Base-by-base conservation (phyloP, 2,888 invertebrate genomes). In the Pseudococcus jackbeardsleyi region DNA sequence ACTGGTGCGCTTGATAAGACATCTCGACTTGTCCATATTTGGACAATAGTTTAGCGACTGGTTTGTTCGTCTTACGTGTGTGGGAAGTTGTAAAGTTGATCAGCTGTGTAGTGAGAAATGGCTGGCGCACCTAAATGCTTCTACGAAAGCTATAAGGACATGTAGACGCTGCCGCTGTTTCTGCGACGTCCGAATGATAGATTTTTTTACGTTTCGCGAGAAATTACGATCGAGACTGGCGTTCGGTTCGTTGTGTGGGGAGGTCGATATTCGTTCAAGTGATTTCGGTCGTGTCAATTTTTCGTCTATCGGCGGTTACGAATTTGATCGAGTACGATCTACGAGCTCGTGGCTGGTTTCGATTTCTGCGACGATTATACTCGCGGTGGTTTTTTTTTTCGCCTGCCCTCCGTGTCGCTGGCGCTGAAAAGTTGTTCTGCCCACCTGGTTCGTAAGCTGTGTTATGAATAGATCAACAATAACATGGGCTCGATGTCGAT, bases 21-120 rank as follows among this genome's bases (percentile, higher is more conserved):
- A 79, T 79, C 79, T 79, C 39, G 79, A 79, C 42, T 50, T 85
- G 79, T 17, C 87, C 87, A 87, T 87, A 87, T 87, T 87, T 87
- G 87, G 87, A 17, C 50, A 77, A 79, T 19, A 42, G 87, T 87
- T 77, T 33, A 50, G 77, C 26, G 79, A 79, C 87, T 54, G 48
- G 79, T 87, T 79, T 68, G 6, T n/a, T 42, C 59, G 68, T 77
- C 46, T 46, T 46, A 39, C 50, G 22, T 79, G 82, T 82, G 87
- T 87, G 50, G 87, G 87, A 87, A 77, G 87, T 79, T 50, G 79
- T 59, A 59, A n/a, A 39, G 64, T 87, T 64, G 68, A 64, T 86
- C 64, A 86, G 64, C 86, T 42, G 86, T 64, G 17, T 26, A 64
- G 12, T 17, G 54, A 54, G 54, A 54, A 59, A 59, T 59, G 59